Conservation (phyloP, 2,888 invertebrate species). For the Baccha elongata region DNA sequence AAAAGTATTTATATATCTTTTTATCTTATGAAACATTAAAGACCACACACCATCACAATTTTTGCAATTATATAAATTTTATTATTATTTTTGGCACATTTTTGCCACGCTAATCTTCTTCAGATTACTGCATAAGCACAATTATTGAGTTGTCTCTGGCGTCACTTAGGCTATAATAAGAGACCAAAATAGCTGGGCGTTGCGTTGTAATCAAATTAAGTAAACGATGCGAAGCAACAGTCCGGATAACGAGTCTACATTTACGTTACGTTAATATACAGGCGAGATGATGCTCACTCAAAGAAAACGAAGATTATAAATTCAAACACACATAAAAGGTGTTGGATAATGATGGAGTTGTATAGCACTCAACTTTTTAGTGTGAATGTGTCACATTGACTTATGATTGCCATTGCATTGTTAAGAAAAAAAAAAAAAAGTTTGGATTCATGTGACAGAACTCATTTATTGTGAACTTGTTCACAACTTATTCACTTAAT, state of each 20-base stretch:
- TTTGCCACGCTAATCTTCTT: slow-evolving; percentile 4
- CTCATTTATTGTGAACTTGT: slow-evolving; percentile 8
- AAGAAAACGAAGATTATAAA: slow-evolving; percentile 23
- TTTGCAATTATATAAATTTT: slow-evolving; percentile 15
- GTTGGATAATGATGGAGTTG: slow-evolving; percentile 7
- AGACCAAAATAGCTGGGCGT: slow-evolving; percentile 5
- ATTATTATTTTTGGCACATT: slow-evolving; percentile 21
- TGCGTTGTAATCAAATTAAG: slow-evolving; percentile 64
- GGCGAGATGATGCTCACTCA: slow-evolving; percentile 29
- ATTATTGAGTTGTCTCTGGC: slow-evolving; percentile 50
- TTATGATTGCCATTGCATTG: slow-evolving; percentile 1
- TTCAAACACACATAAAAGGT: not conserved
- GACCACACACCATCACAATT: not conserved
- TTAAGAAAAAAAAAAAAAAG: not conserved
- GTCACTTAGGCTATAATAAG: slow-evolving; percentile 58
- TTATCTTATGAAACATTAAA: slow-evolving; percentile 23
- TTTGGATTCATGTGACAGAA: slow-evolving; percentile 33
- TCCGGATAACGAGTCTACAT: slow-evolving; percentile 54
- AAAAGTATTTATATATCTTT: slow-evolving; percentile 4
- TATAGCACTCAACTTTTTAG: not conserved
- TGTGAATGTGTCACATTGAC: slow-evolving; percentile 34
- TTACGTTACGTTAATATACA: slow-evolving; percentile 33
- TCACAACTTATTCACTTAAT: not conserved
- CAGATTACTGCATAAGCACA: not conserved
- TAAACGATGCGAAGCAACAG: slow-evolving; percentile 56